Conservation (phyloP, 92 coral and sea anemone genomes). For the Umimayanthus kanabou region DNA sequence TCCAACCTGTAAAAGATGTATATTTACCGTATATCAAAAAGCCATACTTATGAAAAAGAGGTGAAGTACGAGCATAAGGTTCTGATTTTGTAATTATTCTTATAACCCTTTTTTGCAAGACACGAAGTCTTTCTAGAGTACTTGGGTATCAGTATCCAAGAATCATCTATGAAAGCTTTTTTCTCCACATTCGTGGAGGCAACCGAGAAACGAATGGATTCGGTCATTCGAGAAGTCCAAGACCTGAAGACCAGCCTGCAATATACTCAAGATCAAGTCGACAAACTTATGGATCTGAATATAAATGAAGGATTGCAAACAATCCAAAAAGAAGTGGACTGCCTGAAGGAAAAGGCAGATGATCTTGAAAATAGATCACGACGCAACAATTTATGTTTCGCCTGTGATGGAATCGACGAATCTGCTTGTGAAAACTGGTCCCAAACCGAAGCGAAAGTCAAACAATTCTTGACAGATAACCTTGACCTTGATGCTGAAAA, state of each 20-base stretch:
- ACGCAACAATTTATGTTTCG: constrained; percentile 55
- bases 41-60: too few species aligned
- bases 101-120: too few species aligned
- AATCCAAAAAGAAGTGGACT: constrained; percentile 6
- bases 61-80: too few species aligned
- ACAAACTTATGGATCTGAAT: background rate
- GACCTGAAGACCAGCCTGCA: background rate
- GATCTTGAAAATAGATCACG: constrained; percentile 58
- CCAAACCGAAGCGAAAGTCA: constrained; percentile 46
- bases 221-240: background rate
- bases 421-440: constrained; percentile 44
- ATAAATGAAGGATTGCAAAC: background rate
- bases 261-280: constrained; percentile 12
- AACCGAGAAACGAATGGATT: background rate
- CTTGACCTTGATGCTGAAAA: constrained; percentile 5
- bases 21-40: too few species aligned
- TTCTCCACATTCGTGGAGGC: background rate
- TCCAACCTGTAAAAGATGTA: too few species aligned
- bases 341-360: constrained; percentile 33
- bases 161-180: background rate
- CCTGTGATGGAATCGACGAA: constrained; percentile 50
- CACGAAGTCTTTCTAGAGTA: too few species aligned
- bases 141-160: background rate
- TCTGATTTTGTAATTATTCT: too few species aligned
- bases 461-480: constrained; percentile 28